phyloP scores from a whole-genome alignment of 1,140 invertebrate genomes.

The Berghia stephanieae region DNA sequence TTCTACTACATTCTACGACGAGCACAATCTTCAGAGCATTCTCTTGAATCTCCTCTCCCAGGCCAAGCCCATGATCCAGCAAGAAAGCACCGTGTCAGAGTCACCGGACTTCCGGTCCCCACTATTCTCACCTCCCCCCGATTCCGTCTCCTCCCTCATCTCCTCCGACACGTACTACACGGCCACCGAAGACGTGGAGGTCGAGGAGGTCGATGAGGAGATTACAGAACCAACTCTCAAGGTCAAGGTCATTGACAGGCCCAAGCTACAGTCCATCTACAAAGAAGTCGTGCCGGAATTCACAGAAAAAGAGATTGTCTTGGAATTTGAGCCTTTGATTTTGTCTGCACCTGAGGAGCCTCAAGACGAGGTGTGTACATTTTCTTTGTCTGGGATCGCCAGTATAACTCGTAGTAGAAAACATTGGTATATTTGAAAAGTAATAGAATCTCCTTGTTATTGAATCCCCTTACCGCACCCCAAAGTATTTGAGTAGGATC shows the following conservation, averaged over 20 bases:
- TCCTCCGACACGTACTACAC: constrained; percentile 40
- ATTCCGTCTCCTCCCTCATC: constrained; percentile 34
- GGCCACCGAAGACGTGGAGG: constrained; percentile 45
- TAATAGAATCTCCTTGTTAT: no score
- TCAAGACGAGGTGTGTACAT: constrained; percentile 35
- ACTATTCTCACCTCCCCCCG: constrained; percentile 39
- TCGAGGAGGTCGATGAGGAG: constrained; percentile 54
- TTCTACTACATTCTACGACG: no score
- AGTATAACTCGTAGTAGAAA: no score
- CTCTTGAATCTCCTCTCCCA: no score
- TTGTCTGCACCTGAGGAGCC: constrained; percentile 38
- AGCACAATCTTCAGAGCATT: no score
- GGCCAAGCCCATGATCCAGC: constrained; percentile 35
- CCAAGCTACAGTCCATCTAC: constrained; percentile 40
- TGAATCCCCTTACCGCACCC: no score
- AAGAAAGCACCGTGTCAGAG: constrained; percentile 30
- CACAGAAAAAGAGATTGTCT: constrained; percentile 38
- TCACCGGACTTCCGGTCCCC: constrained; percentile 23
- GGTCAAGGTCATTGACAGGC: constrained; percentile 46
- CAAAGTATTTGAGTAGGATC: no score
- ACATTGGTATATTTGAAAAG: no score
- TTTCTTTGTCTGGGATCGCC: no score
- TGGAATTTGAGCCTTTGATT: background rate
- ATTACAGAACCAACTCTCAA: constrained; percentile 46
- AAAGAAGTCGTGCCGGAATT: constrained; percentile 47